Evolutionary conservation across 2,113 vertebrate species (phyloP), one percentile per base, ranked within the genome.

Genomic region (Clinocottus analis): DNA sequence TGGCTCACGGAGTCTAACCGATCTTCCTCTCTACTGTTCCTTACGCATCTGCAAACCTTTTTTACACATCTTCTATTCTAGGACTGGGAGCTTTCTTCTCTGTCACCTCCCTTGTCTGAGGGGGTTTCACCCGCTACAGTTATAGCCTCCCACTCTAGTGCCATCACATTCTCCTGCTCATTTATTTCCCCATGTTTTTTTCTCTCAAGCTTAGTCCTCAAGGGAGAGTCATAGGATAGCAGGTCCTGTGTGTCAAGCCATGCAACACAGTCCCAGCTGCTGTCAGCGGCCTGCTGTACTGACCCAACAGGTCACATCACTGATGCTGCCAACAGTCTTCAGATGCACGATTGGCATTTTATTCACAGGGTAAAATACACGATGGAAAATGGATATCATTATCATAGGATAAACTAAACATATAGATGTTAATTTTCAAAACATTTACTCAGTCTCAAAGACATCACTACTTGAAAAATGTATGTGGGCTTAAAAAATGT

Each of bases 11-110:
- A 25, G 35, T 66, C 16, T 29, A 23, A 49, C 5, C 25, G 5
- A 9, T 31, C 21, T 7, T 33, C 29, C 21, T 35, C 37, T 66
- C 25, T 11, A 17, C 58, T 59, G 61, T 79, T 64, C 56, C 78
- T 67, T 41, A 64, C 75, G 84, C 75, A 75, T 66, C 72, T 68
- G 47, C 74, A 79, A 83, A 85, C 70, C 2, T 29, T 74, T 41
- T 71, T 82, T 66, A 71, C 79, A 79, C 60, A 63, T 64, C 1
- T 7, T 75, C 69, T 85, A 75, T 80, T 77, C 53, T 56, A 47
- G 3, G 64, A 31, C 47, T 13, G 14, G 45, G 51, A 51, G 62
- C 41, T 72, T 29, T 56, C 25, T 60, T 62, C 27, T 51, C n/a
- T 29, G 41, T 71, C 39, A 19, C 29, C 29, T 67, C 17, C 1